These are phyloP conservation scores for Ruditapes philippinarum DNA, from an alignment of 1,140 invertebrate genomes.

Conservation along the genomic window DNA sequence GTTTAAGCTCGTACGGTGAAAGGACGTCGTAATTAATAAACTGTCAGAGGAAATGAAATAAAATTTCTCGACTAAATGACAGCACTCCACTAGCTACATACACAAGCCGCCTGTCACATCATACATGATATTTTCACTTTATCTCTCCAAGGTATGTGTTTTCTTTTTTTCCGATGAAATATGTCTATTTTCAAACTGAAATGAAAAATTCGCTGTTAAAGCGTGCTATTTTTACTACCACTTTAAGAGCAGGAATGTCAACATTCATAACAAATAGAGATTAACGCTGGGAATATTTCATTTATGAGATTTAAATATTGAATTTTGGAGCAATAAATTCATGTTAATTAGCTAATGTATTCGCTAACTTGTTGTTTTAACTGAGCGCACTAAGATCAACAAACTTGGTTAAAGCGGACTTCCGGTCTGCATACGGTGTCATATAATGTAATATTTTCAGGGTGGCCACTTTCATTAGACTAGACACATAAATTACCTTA, in stretches of 20 bases:
- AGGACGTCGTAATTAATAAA: slow-evolving; percentile 42
- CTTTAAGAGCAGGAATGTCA: background rate
- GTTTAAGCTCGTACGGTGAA: background rate
- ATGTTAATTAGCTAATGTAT: background rate
- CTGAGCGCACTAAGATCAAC: no score
- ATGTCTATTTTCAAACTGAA: slow-evolving; percentile 11
- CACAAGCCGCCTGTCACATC: slow-evolving; percentile 13
- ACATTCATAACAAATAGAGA: slow-evolving; percentile 3
- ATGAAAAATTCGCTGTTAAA: background rate
- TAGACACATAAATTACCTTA: slow-evolving; percentile 33
- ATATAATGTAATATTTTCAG: slow-evolving; percentile 21
- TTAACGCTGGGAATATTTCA: background rate
- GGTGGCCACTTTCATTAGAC: slow-evolving; percentile 23
- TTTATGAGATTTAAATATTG: background rate
- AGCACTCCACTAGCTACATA: slow-evolving; percentile 22
- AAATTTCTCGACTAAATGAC: slow-evolving; percentile 28
- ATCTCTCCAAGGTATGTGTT: slow-evolving; percentile 26
- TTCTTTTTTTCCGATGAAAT: slow-evolving; percentile 9
- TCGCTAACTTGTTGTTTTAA: no score
- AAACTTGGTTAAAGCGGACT: no score
- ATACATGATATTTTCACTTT: slow-evolving; percentile 19
- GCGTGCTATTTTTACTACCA: background rate
- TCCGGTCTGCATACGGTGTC: slow-evolving; percentile 32
- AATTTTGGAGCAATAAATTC: background rate
- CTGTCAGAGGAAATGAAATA: slow-evolving; percentile 35